Evolutionary conservation across 2,888 invertebrate species (phyloP), one percentile per base, ranked within the genome.

Genomic region (Sinelater perroti): DNA sequence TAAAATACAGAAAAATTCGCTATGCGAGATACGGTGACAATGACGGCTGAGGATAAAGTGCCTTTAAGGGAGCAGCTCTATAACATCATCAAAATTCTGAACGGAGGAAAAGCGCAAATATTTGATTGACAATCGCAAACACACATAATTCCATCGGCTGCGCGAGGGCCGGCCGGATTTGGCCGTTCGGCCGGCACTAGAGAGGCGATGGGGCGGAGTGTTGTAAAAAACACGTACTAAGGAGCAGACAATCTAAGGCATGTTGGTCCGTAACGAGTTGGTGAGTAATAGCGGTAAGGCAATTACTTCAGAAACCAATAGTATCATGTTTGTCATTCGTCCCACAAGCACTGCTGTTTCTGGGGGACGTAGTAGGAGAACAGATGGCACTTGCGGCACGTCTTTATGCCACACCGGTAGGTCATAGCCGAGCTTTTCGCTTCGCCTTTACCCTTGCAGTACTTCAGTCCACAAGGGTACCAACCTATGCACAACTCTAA

Each of bases 391-490:
- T 92, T 89, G 70, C 90, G 87, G 78, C 97, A 97, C 0, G 97
- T 97, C 80, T 95, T 95, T 74, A 97, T 97, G 63, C 97, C 97
- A 76, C 97, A 97, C 47, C 96, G 85, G 80, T 95, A 96, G 47
- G 83, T 84, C 66, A 83, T 81, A 3, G 84, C 86, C 83, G 79
- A 87, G 75, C 84, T 86, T 65, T 83, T 83, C 13, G 78, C 75
- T 38, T 74, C 75, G 13, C 76, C 78, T 64, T 78, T 78, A 44
- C 79, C 73, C 66, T 93, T 92, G 80, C 97, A 97, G 80, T 95
- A 97, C 75, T 96, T 96, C 33, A 97, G 82, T 14, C 94, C 95
- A 77, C 96, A 97, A 0, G 97, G 96, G 78, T 95, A 97, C 96
- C 96, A 97, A 47, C 94, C 94, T 47, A 96, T 89, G 77, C 95